A percentile compares a stretch with the other conserved stretches of the same genome.
Evolutionary conservation across 2,113 vertebrate species (phyloP).

Genomic region (Taxidea taxus): DNA sequence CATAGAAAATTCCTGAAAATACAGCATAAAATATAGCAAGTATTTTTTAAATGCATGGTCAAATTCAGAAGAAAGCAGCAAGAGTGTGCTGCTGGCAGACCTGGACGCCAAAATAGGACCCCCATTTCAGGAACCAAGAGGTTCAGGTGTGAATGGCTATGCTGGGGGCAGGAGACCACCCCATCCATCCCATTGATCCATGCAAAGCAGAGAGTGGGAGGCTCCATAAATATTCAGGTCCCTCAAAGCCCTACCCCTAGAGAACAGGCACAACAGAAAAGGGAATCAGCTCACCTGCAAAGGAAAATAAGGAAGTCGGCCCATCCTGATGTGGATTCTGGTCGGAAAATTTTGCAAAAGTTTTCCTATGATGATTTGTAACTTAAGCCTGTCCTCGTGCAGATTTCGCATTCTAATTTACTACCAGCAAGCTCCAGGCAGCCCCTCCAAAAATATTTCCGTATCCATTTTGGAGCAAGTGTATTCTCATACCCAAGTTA

Average conservation of each 20-base stretch:
- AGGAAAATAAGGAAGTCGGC: not conserved
- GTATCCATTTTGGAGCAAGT: not conserved
- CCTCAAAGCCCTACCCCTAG: not conserved
- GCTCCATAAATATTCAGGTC: not conserved
- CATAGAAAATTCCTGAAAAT: not conserved
- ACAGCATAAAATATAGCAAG: not conserved
- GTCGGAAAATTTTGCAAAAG: not conserved
- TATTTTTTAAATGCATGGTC: not conserved
- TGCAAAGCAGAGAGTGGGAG: accelerated
- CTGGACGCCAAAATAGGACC: not conserved
- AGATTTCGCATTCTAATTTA: not conserved
- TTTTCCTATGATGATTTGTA: not conserved
- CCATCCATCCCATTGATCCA: not conserved
- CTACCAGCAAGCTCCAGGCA: not conserved
- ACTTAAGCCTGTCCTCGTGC: not conserved
- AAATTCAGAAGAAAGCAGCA: not conserved
- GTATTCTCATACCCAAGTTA: not conserved
- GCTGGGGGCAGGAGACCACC: not conserved
- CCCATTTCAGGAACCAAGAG: not conserved
- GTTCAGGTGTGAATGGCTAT: not conserved
- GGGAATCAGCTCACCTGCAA: not conserved
- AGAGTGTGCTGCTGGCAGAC: not conserved
- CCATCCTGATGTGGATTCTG: not conserved
- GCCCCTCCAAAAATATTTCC: not conserved
- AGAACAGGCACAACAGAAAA: not conserved